Evolutionary conservation across 2,113 vertebrate genomes (phyloP).

Genomic region (Dipodomys merriami): DNA sequence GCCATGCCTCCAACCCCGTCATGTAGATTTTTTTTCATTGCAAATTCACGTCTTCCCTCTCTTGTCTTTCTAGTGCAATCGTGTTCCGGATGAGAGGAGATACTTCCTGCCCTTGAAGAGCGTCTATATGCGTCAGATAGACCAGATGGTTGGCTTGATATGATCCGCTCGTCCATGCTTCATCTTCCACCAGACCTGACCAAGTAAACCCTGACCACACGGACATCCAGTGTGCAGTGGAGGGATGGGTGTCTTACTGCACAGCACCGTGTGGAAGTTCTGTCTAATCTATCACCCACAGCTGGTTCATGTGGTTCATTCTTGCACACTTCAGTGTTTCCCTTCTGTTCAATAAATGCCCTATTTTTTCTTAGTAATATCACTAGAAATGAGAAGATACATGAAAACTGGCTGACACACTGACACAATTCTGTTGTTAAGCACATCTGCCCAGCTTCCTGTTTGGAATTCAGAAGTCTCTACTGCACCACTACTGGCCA

Average conservation of each 20-base stretch:
- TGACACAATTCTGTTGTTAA: background rate
- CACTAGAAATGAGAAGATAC: conserved; percentile 1
- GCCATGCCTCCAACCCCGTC: too few relatives aligned
- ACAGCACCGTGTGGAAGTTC: background rate
- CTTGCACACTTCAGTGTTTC: conserved; percentile 47
- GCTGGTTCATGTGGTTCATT: background rate
- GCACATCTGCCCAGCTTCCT: conserved; percentile 40
- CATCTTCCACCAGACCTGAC: fast-evolving
- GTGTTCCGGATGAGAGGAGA: conserved; percentile 94
- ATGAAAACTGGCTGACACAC: background rate
- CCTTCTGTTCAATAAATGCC: conserved; percentile 66
- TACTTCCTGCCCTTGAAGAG: conserved; percentile 95
- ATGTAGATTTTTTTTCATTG: background rate
- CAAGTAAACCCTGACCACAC: background rate
- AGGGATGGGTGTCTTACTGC: background rate
- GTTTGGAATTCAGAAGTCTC: background rate
- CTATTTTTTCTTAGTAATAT: conserved; percentile 47
- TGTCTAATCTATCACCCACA: conserved; percentile 34
- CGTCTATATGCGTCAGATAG: conserved; percentile 98
- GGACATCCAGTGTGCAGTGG: background rate
- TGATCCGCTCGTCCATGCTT: conserved; percentile 79
- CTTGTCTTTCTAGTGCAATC: conserved; percentile 88
- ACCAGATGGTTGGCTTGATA: conserved; percentile 97
- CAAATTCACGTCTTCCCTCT: fast-evolving
- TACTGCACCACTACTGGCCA: conserved; percentile 17